Evolutionary conservation across 2,888 invertebrate genomes (phyloP).

Genomic region (Chironomus riparius): DNA sequence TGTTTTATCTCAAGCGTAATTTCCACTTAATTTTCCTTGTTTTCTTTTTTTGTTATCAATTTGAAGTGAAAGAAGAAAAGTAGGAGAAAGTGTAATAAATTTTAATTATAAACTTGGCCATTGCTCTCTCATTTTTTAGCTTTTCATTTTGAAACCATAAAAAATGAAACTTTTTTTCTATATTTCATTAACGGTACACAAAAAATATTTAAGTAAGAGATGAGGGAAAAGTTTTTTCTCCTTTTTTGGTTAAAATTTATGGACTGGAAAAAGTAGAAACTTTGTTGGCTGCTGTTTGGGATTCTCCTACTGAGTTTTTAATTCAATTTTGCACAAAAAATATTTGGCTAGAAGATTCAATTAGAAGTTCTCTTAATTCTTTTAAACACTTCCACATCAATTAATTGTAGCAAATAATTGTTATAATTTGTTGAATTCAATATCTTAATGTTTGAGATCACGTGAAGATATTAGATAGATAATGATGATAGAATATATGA

Average conservation of each 20-base stretch:
- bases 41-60: neutral
- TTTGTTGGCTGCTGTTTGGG: neutral
- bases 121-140: neutral
- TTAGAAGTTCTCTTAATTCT: no score
- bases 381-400: no score
- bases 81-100: neutral
- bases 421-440: neutral
- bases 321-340: no score
- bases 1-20: neutral
- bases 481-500: no score
- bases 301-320: no score
- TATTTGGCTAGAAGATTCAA: no score
- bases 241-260: neutral
- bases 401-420: no score
- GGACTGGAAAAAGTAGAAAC: neutral
- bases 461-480: no score
- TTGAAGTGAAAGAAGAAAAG: neutral
- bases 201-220: neutral
- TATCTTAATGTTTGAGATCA: no score
- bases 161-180: neutral
- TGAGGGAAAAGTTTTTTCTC: neutral
- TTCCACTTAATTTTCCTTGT: neutral
- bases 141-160: neutral
- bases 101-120: slow-evolving; percentile 3
- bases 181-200: neutral